phyloP scores from a whole-genome alignment of 2,888 invertebrate genomes.

The Cancer borealis region DNA sequence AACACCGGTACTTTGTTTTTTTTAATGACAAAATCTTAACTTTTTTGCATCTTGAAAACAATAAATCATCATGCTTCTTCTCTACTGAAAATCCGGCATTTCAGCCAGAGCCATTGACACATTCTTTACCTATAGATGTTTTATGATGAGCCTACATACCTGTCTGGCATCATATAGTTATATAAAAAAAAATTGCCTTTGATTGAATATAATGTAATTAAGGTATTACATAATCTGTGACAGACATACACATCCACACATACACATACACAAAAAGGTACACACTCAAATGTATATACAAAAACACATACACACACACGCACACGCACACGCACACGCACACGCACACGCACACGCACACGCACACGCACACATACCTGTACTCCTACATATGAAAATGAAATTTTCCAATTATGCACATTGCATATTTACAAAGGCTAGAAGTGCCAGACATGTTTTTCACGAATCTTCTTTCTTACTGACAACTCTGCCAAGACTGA shows the following conservation, averaged over 20 bases:
- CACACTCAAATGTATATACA: not conserved
- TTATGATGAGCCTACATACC: not conserved
- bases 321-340: constrained; percentile 39
- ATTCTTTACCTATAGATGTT: not conserved
- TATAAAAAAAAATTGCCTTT: not conserved
- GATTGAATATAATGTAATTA: not conserved
- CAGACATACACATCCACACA: constrained; percentile 48
- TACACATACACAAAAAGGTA: constrained; percentile 26
- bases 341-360: constrained; percentile 54
- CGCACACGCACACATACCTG: constrained; percentile 41
- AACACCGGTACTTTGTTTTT: not conserved
- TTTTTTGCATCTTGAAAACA: not conserved
- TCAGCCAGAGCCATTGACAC: not conserved
- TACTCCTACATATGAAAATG: not conserved
- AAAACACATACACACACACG: constrained; percentile 50
- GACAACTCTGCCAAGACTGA: not conserved
- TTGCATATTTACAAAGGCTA: not conserved
- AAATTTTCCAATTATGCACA: not conserved
- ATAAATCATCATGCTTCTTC: not conserved
- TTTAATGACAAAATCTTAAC: not conserved
- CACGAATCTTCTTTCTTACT: not conserved
- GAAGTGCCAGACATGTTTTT: not conserved
- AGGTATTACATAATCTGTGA: not conserved
- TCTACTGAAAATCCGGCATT: not conserved
- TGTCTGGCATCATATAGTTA: not conserved